Percentiles rank a stretch among this genome's conserved stretches.
phyloP scores from a whole-genome alignment of 2,888 invertebrate genomes.

The Rambutsinella grinnellia region DNA sequence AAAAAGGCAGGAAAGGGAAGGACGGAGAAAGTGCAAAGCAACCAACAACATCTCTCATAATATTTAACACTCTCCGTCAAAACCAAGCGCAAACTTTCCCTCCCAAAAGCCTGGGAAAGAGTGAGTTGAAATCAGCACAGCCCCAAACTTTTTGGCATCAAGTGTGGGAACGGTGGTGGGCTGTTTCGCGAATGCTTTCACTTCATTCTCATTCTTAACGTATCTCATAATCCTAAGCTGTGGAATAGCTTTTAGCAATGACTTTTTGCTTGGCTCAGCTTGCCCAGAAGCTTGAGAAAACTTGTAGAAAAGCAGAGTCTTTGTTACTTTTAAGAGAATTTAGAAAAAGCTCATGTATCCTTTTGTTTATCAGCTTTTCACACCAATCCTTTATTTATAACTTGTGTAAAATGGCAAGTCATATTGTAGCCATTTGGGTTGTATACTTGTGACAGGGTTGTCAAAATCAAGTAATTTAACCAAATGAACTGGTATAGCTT shows the following conservation, averaged over 20 bases:
- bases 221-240: background rate
- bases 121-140: constrained; percentile 16
- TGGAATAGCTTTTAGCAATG: background rate
- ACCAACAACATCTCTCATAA: background rate
- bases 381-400: too few species aligned
- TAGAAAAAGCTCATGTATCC: too few species aligned
- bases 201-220: background rate
- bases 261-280: background rate
- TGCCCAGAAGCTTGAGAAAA: background rate
- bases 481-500: too few species aligned
- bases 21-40: background rate
- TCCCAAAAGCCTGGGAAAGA: constrained; percentile 22
- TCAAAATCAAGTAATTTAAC: too few species aligned
- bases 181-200: background rate
- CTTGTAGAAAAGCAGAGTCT: background rate
- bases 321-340: too few species aligned
- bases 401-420: too few species aligned
- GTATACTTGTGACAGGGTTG: too few species aligned
- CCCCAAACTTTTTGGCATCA: constrained; percentile 22
- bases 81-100: constrained; percentile 31
- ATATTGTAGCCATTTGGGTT: too few species aligned
- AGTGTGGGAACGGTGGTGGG: background rate
- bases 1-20: background rate
- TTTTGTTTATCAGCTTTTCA: too few species aligned
- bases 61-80: background rate